These are phyloP conservation scores for Bembecia ichneumoniformis DNA, from an alignment of 2,888 invertebrate genomes.

Conservation along the genomic window DNA sequence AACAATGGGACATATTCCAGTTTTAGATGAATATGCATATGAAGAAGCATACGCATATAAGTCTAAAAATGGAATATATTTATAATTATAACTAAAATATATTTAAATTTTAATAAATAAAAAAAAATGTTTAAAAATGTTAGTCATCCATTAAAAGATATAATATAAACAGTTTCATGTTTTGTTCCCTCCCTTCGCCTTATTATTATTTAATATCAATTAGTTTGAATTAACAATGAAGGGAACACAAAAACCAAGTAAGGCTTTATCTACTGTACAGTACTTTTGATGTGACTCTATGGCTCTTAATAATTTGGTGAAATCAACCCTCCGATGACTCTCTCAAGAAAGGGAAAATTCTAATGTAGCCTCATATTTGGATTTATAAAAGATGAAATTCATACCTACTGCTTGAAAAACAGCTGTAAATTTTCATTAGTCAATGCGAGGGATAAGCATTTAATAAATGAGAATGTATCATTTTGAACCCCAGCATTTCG, in stretches of 20 bases:
- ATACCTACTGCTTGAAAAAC: no score
- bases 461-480: no score
- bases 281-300: neutral
- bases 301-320: constrained; percentile 17
- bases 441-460: no score
- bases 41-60: no score
- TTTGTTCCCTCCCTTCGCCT: constrained; percentile 25
- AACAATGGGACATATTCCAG: no score
- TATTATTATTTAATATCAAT: constrained; percentile 51
- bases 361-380: constrained; percentile 22
- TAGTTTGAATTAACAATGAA: constrained; percentile 18
- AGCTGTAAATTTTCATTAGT: no score
- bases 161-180: neutral
- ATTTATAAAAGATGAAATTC: constrained; percentile 3
- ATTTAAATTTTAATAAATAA: no score
- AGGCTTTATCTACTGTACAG: neutral
- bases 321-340: constrained; percentile 4
- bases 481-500: constrained; percentile 32
- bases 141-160: no score
- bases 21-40: no score
- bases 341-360: constrained; percentile 12
- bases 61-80: no score
- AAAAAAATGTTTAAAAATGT: no score
- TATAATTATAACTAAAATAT: no score
- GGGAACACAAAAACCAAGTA: neutral